Evolutionary conservation across 2,888 invertebrate genomes (phyloP).

Genomic region (Saturnia pavonia): DNA sequence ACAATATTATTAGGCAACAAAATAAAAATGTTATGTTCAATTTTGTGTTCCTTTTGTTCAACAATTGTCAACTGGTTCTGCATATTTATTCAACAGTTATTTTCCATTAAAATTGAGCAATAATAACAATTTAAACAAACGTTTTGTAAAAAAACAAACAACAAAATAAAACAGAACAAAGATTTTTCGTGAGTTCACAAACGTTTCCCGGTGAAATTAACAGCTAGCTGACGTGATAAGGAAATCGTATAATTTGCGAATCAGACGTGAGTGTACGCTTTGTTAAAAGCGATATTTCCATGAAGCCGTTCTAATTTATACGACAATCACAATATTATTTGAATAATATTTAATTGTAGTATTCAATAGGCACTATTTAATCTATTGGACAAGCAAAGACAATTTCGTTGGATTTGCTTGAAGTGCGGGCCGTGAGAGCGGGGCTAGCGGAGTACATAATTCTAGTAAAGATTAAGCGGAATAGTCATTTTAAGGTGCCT

Average conservation of each 20-base stretch:
- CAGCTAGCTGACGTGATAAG: conserved; percentile 31
- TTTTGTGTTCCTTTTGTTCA: neutral
- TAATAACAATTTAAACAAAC: neutral
- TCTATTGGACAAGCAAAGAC: neutral
- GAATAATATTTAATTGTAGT: neutral
- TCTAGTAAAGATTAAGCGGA: no score
- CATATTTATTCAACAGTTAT: neutral
- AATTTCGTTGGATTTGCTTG: neutral
- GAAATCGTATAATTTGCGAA: conserved; percentile 47
- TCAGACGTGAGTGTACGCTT: conserved; percentile 31
- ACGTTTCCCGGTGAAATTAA: conserved; percentile 44
- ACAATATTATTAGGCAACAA: neutral
- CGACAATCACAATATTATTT: neutral
- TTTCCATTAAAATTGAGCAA: conserved; percentile 6
- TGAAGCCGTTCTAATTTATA: conserved; percentile 14
- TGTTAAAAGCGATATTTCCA: conserved; percentile 26
- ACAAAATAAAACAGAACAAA: conserved; percentile 5
- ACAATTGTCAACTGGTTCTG: neutral
- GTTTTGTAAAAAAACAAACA: neutral
- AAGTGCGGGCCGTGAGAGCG: neutral
- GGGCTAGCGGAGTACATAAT: neutral
- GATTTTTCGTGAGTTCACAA: conserved; percentile 43
- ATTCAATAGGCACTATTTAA: neutral
- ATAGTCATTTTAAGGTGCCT: no score
- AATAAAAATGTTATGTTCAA: neutral